These are phyloP conservation scores for Sarcophaga variegata DNA, from an alignment of 2,888 invertebrate genomes.

Conservation along the genomic window DNA sequence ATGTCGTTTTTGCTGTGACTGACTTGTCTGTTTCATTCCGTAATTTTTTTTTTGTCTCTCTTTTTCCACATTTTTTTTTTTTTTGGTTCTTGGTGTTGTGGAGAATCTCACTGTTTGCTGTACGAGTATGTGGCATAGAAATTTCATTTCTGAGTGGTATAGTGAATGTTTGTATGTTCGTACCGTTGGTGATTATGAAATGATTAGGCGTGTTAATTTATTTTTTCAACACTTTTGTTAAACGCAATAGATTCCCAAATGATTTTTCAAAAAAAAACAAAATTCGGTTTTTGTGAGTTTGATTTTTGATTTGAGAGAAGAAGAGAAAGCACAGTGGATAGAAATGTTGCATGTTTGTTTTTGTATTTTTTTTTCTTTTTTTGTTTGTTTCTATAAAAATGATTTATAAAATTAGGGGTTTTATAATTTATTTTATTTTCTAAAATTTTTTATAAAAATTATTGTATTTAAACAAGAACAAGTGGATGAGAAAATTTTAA, in stretches of 20 bases:
- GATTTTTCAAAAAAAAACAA: slow-evolving; percentile 38
- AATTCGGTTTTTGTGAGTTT: slow-evolving; percentile 33
- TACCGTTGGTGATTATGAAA: slow-evolving; percentile 72
- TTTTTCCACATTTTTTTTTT: neutral
- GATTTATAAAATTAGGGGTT: too few relatives aligned
- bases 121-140: neutral
- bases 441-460: too few relatives aligned
- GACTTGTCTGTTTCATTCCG: slow-evolving; percentile 48
- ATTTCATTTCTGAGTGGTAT: slow-evolving; percentile 31
- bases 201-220: slow-evolving; percentile 73
- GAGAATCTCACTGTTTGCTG: slow-evolving; percentile 14
- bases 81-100: slow-evolving; percentile 14
- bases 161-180: slow-evolving; percentile 39
- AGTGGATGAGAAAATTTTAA: too few relatives aligned
- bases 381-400: too few relatives aligned
- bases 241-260: slow-evolving; percentile 44
- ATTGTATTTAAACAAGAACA: too few relatives aligned
- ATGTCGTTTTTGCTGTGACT: slow-evolving; percentile 58
- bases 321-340: neutral
- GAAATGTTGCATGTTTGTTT: neutral
- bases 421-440: too few relatives aligned
- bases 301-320: neutral
- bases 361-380: too few relatives aligned
- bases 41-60: slow-evolving; percentile 5
- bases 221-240: slow-evolving; percentile 71